These are phyloP conservation scores for Isurus oxyrinchus DNA, from an alignment of 2,113 vertebrate species.

Conservation along the genomic window DNA sequence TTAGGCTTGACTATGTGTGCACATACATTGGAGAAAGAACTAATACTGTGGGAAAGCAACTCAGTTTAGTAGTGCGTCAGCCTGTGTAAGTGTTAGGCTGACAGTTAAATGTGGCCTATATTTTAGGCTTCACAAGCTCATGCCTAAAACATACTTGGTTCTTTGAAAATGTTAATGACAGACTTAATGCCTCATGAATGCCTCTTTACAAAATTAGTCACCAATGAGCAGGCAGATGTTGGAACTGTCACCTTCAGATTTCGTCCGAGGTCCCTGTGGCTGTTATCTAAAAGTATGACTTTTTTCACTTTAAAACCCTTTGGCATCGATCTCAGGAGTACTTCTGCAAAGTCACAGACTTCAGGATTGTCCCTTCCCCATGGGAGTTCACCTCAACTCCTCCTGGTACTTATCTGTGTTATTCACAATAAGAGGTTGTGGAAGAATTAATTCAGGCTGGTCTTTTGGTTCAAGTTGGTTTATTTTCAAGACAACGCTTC, in stretches of 20 bases:
- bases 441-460: too few relatives aligned
- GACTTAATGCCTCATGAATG: not conserved
- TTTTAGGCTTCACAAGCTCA: not conserved
- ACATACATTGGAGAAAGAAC: not conserved
- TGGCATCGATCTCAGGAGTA: not conserved
- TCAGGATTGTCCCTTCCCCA: not conserved
- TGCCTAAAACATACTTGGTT: not conserved
- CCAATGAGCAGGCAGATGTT: not conserved
- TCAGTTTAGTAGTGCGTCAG: not conserved
- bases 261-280: not conserved
- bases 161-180: not conserved
- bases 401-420: not conserved
- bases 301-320: not conserved
- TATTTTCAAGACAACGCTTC: too few relatives aligned
- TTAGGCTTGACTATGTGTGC: not conserved
- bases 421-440: too few relatives aligned
- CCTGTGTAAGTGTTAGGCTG: not conserved
- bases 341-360: not conserved
- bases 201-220: slow-evolving; percentile 9
- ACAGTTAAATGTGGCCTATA: not conserved
- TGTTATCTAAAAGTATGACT: not conserved
- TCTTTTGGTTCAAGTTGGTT: too few relatives aligned
- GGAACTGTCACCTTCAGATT: not conserved
- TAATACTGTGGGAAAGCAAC: not conserved
- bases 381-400: not conserved